phyloP scores from a whole-genome alignment of 2,797 vertebrate species.

The Myiotriccus ornatus region DNA sequence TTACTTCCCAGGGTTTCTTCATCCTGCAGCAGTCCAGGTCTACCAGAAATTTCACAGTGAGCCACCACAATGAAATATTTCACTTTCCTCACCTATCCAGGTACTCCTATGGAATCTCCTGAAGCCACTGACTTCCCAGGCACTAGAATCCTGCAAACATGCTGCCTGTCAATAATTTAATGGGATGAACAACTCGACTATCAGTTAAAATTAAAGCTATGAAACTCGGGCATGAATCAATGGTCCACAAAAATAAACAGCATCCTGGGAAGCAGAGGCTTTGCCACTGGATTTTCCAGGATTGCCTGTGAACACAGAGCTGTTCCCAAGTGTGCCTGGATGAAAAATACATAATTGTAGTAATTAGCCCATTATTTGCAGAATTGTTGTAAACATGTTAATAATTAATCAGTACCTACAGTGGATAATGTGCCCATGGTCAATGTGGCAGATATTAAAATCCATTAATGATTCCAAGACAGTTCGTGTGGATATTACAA shows the following conservation, averaged over 20 bases:
- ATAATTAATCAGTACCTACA: not conserved
- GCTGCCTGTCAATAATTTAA: not conserved
- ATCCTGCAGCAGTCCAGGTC: not conserved
- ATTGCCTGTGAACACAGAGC: not conserved
- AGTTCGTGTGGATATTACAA: not conserved
- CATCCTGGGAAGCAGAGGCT: not conserved
- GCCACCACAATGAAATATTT: not conserved
- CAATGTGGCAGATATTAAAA: not conserved
- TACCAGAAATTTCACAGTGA: not conserved
- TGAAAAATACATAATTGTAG: not conserved
- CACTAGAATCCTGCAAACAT: not conserved
- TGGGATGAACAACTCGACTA: not conserved
- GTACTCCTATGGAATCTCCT: rapidly evolving
- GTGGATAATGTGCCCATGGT: not conserved
- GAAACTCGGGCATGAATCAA: not conserved
- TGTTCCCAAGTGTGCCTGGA: not conserved
- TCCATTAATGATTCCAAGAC: not conserved
- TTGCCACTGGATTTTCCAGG: not conserved
- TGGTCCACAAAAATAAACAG: not conserved
- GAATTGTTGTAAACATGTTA: not conserved
- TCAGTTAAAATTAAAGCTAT: not conserved
- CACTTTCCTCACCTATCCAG: not conserved
- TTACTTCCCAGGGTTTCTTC: not conserved
- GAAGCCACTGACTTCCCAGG: not conserved
- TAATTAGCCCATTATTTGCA: constrained; percentile 27